Evolutionary conservation across 2,888 invertebrate genomes (phyloP), one percentile per base, ranked within the genome.

Genomic region (Philereme vetulata): DNA sequence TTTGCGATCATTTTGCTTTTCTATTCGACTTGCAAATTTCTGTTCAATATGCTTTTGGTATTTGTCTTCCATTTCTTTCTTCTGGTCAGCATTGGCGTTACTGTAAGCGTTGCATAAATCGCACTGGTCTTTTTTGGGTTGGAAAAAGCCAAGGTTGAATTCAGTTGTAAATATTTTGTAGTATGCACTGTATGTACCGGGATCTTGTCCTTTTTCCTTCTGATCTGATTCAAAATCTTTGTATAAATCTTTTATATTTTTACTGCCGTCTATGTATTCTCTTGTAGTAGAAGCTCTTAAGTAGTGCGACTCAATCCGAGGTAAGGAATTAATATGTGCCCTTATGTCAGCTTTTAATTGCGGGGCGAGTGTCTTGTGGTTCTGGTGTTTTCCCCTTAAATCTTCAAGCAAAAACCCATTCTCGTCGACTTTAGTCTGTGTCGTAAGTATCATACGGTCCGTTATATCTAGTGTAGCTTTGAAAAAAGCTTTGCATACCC

Each of bases 211-310:
- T 50, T 50, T 40, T 49, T 49, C 49, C 36, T 49, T 49, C 47
- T 47, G 47, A 47, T 47, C 21, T 21, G 21, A 21, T 21, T 21
- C 21, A 21, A 71, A 72, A 62, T 72, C 72, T 48, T 58, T 62
- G 66, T 74, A 75, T 53, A 74, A 62, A 47, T 75, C 74, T 56
- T 70, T 62, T 40, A 77, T 64, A 55, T 62, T 76, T 65, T 74
- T 75, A 51, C 66, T 61, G 46, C 71, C 72, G 43, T 69, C 76
- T 59, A 74, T 77, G 60, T 72, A 66, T 51, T 66, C 55, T 32
- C 60, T 57, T 11, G 62, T 44, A 9, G 64, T 56, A 6, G 45
- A 61, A 46, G 64, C 64, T 48, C 72, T 21, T 21, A 21, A 21
- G 21, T 21, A 21, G 21, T 21, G 21, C 21, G 21, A 21, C 2